Evolutionary conservation across 2,797 vertebrate species (phyloP), one percentile per base, ranked within the genome.

Genomic region (Choloepus didactylus): DNA sequence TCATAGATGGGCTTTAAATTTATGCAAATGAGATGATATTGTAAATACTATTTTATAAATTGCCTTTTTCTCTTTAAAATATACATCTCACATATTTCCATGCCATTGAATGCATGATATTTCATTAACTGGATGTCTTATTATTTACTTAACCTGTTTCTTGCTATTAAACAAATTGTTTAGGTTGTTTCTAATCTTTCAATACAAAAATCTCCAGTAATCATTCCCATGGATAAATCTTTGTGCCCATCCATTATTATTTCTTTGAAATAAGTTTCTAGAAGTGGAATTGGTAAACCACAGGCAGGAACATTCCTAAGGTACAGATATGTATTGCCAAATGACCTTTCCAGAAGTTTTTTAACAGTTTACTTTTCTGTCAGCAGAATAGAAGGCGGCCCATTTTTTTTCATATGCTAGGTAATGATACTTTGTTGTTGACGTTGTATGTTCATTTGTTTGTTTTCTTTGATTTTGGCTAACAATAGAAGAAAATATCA

Each of bases 191-290:
- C 2, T 44, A 64, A 67, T 88, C 91, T 94, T 95, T 85, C 35
- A 25, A 9, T n/a, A 64, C 1, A 27, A 51, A 56, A 77, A 60
- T 76, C 9, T 49, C 8, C 29, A 41, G 2, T n/a, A 86, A 89
- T 76, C 35, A 86, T 41, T 76, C 41, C 91, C 31, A 38, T 46
- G 25, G 31, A 21, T 72, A 81, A 38, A 27, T 69, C 67, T 94
- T 81, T 87, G 35, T 64, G 2, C 9, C 11, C 11, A 46, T 59
- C 1, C 15, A 66, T 82, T 5, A 56, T 59, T 85, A 79, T 76
- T 93, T 75, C 29, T 89, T 83, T 93, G 49, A 89, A 86, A 59
- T 76, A 69, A 79, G 46, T 59, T 79, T 10, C 69, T 91, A 29
- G n/a, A 96, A 77, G 31, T 54, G 2, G n/a, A 95, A 70, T 10